Evolutionary conservation across 2,113 vertebrate genomes (phyloP).

Genomic region (Leptobrachium leishanense): DNA sequence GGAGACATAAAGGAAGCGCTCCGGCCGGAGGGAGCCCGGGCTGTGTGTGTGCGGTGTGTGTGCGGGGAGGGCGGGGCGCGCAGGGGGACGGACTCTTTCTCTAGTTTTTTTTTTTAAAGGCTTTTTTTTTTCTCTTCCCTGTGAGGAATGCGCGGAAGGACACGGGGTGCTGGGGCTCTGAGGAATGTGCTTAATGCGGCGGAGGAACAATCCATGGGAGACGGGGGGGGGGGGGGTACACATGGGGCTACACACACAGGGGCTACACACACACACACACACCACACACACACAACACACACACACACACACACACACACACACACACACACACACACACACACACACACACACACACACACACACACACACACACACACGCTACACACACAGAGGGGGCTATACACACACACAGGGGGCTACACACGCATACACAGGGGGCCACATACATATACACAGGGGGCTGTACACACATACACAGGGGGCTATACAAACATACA

Average conservation of each 20-base stretch:
- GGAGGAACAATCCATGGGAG: constrained; percentile 78
- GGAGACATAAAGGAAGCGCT: constrained; percentile 19
- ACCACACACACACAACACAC: constrained; percentile 13
- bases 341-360: neutral
- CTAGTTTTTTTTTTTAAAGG: constrained; percentile 56
- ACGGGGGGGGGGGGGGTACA: neutral
- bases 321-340: neutral
- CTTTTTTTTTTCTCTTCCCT: constrained; percentile 54
- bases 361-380: neutral
- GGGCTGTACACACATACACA: no score
- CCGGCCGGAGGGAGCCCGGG: constrained; percentile 46
- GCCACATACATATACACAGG: no score
- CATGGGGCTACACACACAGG: neutral
- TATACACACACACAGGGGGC: no score
- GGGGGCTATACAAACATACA: no score
- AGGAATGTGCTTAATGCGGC: constrained; percentile 89
- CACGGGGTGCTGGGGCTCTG: constrained; percentile 80
- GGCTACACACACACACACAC: constrained; percentile 28
- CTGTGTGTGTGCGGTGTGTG: constrained; percentile 17
- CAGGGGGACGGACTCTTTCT: constrained; percentile 68
- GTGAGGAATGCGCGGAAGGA: constrained; percentile 88
- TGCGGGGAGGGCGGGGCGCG: neutral
- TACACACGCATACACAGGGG: no score
- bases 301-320: neutral
- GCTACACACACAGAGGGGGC: no score